Base-by-base conservation (phyloP, 2,113 vertebrate genomes). In the Rhinolophus sinicus region DNA sequence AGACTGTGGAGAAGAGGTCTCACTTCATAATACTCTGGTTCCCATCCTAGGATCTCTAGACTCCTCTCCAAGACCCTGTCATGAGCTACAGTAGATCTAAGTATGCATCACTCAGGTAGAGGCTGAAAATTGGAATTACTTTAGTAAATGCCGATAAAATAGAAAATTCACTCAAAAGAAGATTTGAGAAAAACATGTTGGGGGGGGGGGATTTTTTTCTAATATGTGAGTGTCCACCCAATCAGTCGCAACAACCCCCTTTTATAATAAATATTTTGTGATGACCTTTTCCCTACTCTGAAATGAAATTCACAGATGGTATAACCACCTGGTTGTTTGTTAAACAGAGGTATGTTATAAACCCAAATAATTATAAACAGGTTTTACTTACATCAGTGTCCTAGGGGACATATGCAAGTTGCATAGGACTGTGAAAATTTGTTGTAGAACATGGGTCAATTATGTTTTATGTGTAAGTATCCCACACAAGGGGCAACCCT, bases 161-260 rank as follows among this genome's bases (percentile, higher is more conserved):
- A 28, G 58, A 92, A 92, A 82, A 88, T 38, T 50, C 67, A 67
- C 78, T 60, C 65, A 38, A 84, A 94, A 88, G 19, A n/a, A 69
- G n/a, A 58, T 33, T 35, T 69, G 33, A 82, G 38, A 58, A 73
- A 65, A 87, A 64, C 9, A 19, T 10, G 8, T 87, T 35, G 50
- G 56, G 21, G 22, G 56, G 21, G 22, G 10, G 1, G 21, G 13
- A 22, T 75, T 40, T 89, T 69, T 24, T 67, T 65, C 62, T 40
- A 26, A 52, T 38, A 4, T 11, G 47, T 50, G 62, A n/a, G n/a
- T 54, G 83, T 77, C 16, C 9, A 7, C 16, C 24, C 21, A n/a
- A 26, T 81, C 47, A 87, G n/a, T 87, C 7, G 6, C 75, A 35
- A 56, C 3, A 44, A n/a, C 16, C 19, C 15, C 4, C 1, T 81